Percentiles rank a stretch among this genome's conserved stretches.
These are phyloP conservation scores for Tetranychus urticae DNA, from an alignment of 1,140 invertebrate genomes.

Conservation along the genomic window DNA sequence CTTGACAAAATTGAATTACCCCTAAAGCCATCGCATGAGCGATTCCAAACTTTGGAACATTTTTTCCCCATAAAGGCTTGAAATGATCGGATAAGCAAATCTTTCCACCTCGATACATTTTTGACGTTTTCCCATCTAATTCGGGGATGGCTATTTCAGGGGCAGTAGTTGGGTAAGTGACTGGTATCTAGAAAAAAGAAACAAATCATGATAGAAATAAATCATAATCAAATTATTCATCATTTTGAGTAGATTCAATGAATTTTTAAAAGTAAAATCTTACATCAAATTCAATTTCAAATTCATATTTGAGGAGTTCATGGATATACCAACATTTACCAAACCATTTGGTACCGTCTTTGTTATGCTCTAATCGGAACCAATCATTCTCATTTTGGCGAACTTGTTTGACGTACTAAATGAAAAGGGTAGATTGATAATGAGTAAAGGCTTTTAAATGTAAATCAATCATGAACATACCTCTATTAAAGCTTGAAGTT, in stretches of 20 bases:
- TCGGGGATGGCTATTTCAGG: slow-evolving; percentile 91
- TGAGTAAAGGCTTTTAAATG: not conserved
- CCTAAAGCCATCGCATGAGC: slow-evolving; percentile 96
- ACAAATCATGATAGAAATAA: not conserved
- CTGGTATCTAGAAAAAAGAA: slow-evolving; percentile 52
- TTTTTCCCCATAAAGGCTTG: slow-evolving; percentile 96
- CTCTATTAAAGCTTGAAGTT: slow-evolving; percentile 83
- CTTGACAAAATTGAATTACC: not conserved
- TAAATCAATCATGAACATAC: slow-evolving; percentile 27
- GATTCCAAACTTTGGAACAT: slow-evolving; percentile 94
- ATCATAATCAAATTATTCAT: not conserved
- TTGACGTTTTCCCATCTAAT: slow-evolving; percentile 96
- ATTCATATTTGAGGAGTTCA: slow-evolving; percentile 85
- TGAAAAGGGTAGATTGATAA: too few species aligned
- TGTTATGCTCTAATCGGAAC: slow-evolving; percentile 93
- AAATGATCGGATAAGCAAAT: slow-evolving; percentile 97
- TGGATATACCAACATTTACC: slow-evolving; percentile 97
- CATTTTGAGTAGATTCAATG: not conserved
- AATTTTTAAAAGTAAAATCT: slow-evolving; percentile 23
- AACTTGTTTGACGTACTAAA: slow-evolving; percentile 16
- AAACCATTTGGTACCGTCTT: slow-evolving; percentile 95
- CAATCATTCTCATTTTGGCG: slow-evolving; percentile 53
- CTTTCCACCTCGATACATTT: slow-evolving; percentile 97
- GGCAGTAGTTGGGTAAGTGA: slow-evolving; percentile 91
- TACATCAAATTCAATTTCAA: slow-evolving; percentile 97